These are phyloP conservation scores for Colaptes auratus DNA, from an alignment of 2,113 vertebrate genomes.

Conservation along the genomic window DNA sequence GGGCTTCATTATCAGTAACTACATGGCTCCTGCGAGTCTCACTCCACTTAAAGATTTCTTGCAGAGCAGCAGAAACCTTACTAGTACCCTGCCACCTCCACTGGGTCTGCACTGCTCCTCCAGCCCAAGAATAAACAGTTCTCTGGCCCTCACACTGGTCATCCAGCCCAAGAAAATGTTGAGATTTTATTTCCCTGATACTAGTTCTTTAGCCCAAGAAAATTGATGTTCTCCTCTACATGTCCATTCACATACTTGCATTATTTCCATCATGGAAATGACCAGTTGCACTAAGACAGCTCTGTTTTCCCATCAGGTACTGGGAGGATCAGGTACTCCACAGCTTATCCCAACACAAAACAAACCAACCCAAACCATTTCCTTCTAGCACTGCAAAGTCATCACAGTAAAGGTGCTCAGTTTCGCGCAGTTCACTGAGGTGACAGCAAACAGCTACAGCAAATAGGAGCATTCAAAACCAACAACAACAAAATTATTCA, in stretches of 20 bases:
- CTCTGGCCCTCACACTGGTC: neutral
- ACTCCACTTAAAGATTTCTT: neutral
- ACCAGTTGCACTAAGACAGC: neutral
- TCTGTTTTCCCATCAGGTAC: neutral
- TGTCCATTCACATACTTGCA: fast-evolving
- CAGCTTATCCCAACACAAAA: neutral
- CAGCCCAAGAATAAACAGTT: neutral
- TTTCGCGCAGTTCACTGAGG: neutral
- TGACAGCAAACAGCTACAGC: neutral
- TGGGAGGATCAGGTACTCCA: neutral
- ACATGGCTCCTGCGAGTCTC: neutral
- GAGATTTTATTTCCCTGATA: neutral
- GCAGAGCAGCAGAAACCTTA: neutral
- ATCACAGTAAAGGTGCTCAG: fast-evolving
- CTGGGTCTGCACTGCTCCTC: neutral
- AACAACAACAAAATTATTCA: no score
- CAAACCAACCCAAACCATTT: neutral
- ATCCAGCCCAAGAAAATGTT: neutral
- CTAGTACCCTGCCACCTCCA: neutral
- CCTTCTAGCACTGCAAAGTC: neutral
- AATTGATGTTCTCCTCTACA: neutral
- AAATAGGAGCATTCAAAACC: neutral
- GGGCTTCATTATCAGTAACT: neutral
- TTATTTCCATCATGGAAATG: neutral
- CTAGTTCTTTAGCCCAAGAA: neutral